Base-by-base conservation (phyloP, 2,888 invertebrate genomes). In the Conchocele bisecta region DNA sequence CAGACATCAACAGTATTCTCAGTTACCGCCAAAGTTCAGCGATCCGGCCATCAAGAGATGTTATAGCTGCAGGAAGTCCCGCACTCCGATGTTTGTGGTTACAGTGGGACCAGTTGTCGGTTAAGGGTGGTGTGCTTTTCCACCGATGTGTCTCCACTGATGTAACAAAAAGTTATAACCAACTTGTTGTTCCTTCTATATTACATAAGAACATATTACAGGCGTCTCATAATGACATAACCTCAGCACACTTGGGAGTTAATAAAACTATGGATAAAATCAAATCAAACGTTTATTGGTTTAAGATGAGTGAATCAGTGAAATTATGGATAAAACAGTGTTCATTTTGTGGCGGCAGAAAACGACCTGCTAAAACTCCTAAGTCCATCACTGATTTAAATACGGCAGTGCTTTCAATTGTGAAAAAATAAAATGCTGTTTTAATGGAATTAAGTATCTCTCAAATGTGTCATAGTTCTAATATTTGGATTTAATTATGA, bases 41-140 rank as follows among this genome's bases (percentile, higher is more conserved):
- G 6, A 20, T 29, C 33, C 50, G 44, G 46, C 66, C 66, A 13
- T 22, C 28, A 1, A 33, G 66, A 28, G 41, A 59, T n/a, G 26
- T 28, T 7, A 29, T 66, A 9, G 50, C 53, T 33, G 59, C 28
- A 9, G 15, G 17, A n/a, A 35, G 39, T 22, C 35, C 53, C 5
- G 58, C 15, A 20, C 17, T 50, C 3, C 50, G 58, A 50, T 26
- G 51, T 31, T 13, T 66, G 29, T 66, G 59, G 66, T n/a, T 41
- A 20, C 29, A 53, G 35, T 66, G 59, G 66, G 37, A 51, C 7
- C 39, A 33, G 13, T 33, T 59, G n/a, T 29, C 24, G 31, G 24
- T 65, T 15, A 17, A 37, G 13, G 42, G 44, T 33, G 59, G 66
- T 20, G 53, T 66, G 6, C 41, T 66, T 4, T 66, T 58, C 17